Evolutionary conservation across 2,888 invertebrate genomes (phyloP).

Genomic region (Muscina levida): DNA sequence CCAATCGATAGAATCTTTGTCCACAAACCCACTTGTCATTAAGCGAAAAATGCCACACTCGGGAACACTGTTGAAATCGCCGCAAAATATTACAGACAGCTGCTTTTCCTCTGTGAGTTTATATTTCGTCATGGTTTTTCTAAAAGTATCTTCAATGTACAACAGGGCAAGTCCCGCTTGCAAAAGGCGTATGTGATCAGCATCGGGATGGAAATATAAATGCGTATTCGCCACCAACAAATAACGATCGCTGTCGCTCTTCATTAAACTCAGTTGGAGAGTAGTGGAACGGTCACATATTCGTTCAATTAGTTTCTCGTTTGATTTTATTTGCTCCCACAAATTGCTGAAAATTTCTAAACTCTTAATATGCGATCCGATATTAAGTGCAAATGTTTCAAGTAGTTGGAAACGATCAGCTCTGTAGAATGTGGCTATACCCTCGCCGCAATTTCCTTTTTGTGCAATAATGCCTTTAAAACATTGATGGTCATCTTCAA

Average conservation of each 20-base stretch:
- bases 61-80: conserved; percentile 96
- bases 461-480: conserved; percentile 84
- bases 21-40: conserved; percentile 86
- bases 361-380: conserved; percentile 83
- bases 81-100: conserved; percentile 89
- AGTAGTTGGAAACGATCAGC: conserved; percentile 84
- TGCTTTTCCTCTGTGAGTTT: conserved; percentile 74
- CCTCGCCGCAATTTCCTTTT: conserved; percentile 90
- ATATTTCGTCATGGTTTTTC: conserved; percentile 71
- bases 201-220: conserved; percentile 94
- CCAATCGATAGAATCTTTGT: conserved; percentile 87
- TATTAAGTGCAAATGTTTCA: conserved; percentile 81
- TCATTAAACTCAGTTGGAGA: conserved; percentile 82
- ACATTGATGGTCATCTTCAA: conserved; percentile 80
- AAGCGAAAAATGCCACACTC: conserved; percentile 90
- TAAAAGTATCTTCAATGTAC: conserved; percentile 84
- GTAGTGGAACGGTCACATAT: conserved; percentile 85
- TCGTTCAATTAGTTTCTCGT: conserved; percentile 82
- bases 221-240: conserved; percentile 92
- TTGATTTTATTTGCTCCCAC: conserved; percentile 83
- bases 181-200: conserved; percentile 92
- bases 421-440: conserved; percentile 89
- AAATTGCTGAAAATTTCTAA: conserved; percentile 82
- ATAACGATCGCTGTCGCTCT: conserved; percentile 82
- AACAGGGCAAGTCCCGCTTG: conserved; percentile 89